Percentiles rank a stretch among this genome's conserved stretches.
Conservation (phyloP, 2,113 vertebrate genomes). For the Bathybates hornii region DNA sequence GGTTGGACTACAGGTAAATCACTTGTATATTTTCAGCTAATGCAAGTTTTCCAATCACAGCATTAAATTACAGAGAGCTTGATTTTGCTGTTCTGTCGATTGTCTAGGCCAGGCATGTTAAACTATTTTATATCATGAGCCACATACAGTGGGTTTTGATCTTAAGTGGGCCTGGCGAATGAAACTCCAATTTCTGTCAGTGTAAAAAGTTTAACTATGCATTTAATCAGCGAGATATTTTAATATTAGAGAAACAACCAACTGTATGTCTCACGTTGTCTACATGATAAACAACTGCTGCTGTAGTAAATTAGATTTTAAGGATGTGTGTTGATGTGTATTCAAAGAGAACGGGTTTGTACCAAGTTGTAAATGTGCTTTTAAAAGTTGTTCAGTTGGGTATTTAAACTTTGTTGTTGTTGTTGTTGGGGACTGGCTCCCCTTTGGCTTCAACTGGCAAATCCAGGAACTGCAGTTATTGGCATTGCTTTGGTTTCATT, state of each 20-base stretch:
- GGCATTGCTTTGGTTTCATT: not conserved
- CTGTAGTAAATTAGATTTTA: not conserved
- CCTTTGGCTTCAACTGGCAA: not conserved
- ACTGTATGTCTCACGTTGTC: not conserved
- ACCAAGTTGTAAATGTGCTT: not conserved
- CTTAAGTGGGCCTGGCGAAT: rapidly evolving
- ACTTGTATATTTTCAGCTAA: not conserved
- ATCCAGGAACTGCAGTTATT: not conserved
- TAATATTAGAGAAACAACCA: not conserved
- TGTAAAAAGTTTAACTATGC: not conserved
- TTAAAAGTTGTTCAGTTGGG: not conserved
- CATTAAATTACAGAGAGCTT: not conserved
- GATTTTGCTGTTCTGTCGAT: not conserved
- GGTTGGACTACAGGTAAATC: not conserved
- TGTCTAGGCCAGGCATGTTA: not conserved
- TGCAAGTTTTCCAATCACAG: not conserved
- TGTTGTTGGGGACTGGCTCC: not conserved
- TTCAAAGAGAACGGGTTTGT: not conserved
- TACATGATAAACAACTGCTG: not conserved
- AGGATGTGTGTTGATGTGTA: not conserved
- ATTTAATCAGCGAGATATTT: not conserved
- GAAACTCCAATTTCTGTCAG: not conserved
- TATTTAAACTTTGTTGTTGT: not conserved
- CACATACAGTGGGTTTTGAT: not conserved
- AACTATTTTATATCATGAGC: not conserved